Evolutionary conservation across 2,113 vertebrate genomes (phyloP), one percentile per base, ranked within the genome.

Genomic region (Labeo rohita): DNA sequence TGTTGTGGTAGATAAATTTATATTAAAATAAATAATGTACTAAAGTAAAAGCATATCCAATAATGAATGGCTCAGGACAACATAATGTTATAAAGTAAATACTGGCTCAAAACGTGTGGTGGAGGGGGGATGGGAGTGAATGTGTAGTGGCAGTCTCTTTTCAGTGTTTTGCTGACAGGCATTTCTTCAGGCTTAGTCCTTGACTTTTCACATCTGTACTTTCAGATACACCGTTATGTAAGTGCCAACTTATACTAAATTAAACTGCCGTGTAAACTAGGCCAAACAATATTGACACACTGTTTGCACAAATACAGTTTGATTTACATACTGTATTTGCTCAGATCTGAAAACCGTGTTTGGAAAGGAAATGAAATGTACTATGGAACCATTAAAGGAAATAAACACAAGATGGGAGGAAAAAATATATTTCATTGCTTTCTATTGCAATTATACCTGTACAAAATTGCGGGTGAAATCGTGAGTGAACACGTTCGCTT

Each of bases 21-120:
- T 3, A 1, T 56, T 56, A 8, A 18, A 18, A 56, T 56, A 56
- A 56, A 56, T 56, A 0, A 21, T 18, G 54, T 16, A 56, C 54
- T 56, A 66, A 66, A 66, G 28, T 13, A 34, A 66, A 70, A 70
- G 68, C 68, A 70, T 70, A 15, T 70, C 15, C 66, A 70, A 43
- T 43, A 70, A 2, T 2, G 36, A 70, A 70, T 43, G 36, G 36
- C 66, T 18, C 16, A 43, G 16, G 4, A 10, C 66, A 47, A 47
- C 10, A 11, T 13, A 47, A 47, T 47, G 21, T n/a, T 47, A 74
- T 47, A 47, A 47, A 3, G 34, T 59, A 78, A 39, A 78, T 43
- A 43, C 28, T 18, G 16, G n/a, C 8, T n/a, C 70, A 47, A 74
- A 74, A 15, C 39, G 18, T 78, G 76, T 59, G 18, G 34, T 56